Percentiles rank a stretch among this genome's conserved stretches.
phyloP scores from a whole-genome alignment of 1,140 invertebrate genomes.

The Drosophila pachea region DNA sequence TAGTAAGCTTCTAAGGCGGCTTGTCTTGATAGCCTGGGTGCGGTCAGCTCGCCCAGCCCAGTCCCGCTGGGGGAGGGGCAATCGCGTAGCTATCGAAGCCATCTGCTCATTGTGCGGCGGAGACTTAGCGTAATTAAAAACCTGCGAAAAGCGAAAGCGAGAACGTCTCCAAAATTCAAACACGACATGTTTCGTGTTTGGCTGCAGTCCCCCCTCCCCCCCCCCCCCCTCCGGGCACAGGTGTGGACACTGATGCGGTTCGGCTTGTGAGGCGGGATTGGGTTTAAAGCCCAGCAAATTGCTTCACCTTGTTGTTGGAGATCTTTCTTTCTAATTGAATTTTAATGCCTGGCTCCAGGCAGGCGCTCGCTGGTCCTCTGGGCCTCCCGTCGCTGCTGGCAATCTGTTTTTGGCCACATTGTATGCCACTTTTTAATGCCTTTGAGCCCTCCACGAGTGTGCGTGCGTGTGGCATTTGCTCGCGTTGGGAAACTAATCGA shows the following conservation, averaged over 20 bases:
- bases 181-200: slow-evolving; percentile 59
- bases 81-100: slow-evolving; percentile 40
- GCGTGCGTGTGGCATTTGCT: slow-evolving; percentile 25
- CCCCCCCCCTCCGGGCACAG: slow-evolving; percentile 21
- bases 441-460: slow-evolving; percentile 44
- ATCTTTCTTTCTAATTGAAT: slow-evolving; percentile 64
- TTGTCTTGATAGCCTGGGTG: slow-evolving; percentile 57
- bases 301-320: slow-evolving; percentile 13
- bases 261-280: slow-evolving; percentile 1
- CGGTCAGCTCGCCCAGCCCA: slow-evolving; percentile 33
- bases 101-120: slow-evolving; percentile 8
- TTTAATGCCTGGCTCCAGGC: slow-evolving; percentile 51
- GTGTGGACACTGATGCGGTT: slow-evolving; percentile 16
- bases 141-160: slow-evolving; percentile 9
- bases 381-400: slow-evolving; percentile 6
- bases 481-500: slow-evolving; percentile 52
- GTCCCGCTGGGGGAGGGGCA: slow-evolving; percentile 23
- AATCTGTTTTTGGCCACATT: slow-evolving; percentile 2
- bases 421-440: slow-evolving; percentile 16
- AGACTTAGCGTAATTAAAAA: slow-evolving; percentile 73
- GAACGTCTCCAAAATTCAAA: slow-evolving; percentile 14
- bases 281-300: slow-evolving; percentile 20
- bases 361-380: neutral
- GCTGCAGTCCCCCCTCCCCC: too few relatives aligned
- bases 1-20: slow-evolving; percentile 36